Evolutionary conservation across 2,888 invertebrate genomes (phyloP), one percentile per base, ranked within the genome.

Genomic region (Cephonodes hylas): DNA sequence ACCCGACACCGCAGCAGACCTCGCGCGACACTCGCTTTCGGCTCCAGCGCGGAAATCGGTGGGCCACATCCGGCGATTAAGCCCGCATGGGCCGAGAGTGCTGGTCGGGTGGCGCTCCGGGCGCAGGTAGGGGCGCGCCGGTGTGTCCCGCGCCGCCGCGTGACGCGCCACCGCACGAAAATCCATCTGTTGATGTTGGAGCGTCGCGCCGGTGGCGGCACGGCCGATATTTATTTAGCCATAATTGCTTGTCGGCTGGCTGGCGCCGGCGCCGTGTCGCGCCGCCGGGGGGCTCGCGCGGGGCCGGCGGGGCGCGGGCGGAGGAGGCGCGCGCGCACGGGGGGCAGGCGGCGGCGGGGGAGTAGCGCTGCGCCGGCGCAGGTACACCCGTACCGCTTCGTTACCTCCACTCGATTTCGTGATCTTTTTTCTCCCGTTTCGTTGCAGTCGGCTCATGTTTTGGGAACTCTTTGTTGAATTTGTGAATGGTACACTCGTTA

Each of bases 161-260:
- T 25, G 48, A n/a, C 27, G 48, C 27, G 53, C 18, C 38, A 5
- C 38, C n/a, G 3, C 38, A 38, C 79, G 77, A 78, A 85, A 82
- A 83, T 86, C 83, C 89, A 86, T 89, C 86, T 89, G 90, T 81
- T 81, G 84, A 80, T 83, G 81, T 73, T 76, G 66, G 58, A 81
- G 81, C 83, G 86, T 72, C 81, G 85, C 76, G 79, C 75, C 79
- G 81, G 84, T 84, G 86, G 84, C 84, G 86, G 89, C 88, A 82
- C 85, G 88, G 85, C 85, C 88, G 90, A 90, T 91, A 91, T 91
- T 91, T 91, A 91, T 91, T 91, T 91, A 91, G 89, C 89, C 90
- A 90, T 91, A 91, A 91, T 91, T 91, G 90, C 90, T 89, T 86
- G 89, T 88, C 91, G 91, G 89, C 88, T 81, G 86, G 75, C 83